Evolutionary conservation across 2,113 vertebrate species (phyloP), one percentile per base, ranked within the genome.

Genomic region (Saccopteryx bilineata): DNA sequence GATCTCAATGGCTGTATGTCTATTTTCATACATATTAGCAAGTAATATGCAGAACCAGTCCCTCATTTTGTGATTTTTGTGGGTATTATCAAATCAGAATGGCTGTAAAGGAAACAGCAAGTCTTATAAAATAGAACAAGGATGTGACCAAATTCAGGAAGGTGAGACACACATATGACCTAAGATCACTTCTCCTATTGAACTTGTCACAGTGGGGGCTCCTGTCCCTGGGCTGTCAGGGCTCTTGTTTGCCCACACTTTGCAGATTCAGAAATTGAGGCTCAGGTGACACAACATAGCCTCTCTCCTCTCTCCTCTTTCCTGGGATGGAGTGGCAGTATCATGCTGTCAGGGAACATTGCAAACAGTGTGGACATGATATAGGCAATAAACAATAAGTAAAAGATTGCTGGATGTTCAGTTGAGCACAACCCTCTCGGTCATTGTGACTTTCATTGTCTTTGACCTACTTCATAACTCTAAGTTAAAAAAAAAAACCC

Each of bases 391-490:
- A 74, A 31, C 1, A 39, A 18, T 33, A 46, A 61, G 61, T 15
- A 7, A 52, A 76, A 90, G 54, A 52, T 31, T 9, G 48, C 26
- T 46, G 39, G 31, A 0, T 23, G 63, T 28, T 86, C 46, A 28
- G 9, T 7, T 5, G 9, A 19, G 28, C 15, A 7, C 1, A 18
- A 2, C 61, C 7, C 28, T 56, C 12, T 1, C 11, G 19, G 52
- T 19, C 9, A 72, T 9, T 18, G 7, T 9, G 24, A 2, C 89
- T 93, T 68, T 69, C 69, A 7, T 33, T 23, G 72, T 85, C 90
- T 90, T 90, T 48, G 88, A 83, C 81, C 65, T 10, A 39, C 74
- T 93, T 82, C 31, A 21, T 71, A 69, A 48, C 66, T 81, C 26
- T 26, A 46, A 56, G 58, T 33, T 84, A 2, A 31, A 68, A 68